Conservation (phyloP, 2,797 vertebrate genomes). For the Arrhamphus sclerolepis region DNA sequence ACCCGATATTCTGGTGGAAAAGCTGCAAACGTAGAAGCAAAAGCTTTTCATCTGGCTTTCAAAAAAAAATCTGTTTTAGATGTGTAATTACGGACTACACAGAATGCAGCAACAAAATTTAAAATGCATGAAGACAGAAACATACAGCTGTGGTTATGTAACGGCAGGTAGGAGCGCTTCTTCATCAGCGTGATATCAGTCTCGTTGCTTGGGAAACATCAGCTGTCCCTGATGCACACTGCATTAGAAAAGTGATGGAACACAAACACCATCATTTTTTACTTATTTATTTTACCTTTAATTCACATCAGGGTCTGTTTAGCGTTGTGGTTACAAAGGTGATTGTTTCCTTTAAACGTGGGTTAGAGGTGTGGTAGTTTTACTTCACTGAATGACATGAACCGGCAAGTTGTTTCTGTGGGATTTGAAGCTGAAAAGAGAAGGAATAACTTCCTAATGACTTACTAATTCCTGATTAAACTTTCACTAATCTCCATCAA, state of each 20-base stretch:
- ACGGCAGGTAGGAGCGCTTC: conserved; percentile 5
- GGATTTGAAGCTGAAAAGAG: conserved; percentile 11
- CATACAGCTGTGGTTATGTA: not conserved
- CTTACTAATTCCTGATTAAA: conserved; percentile 35
- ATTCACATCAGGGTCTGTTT: too few relatives aligned
- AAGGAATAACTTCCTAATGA: too few relatives aligned
- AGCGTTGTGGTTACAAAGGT: not conserved
- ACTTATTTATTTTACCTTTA: too few relatives aligned
- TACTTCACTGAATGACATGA: not conserved
- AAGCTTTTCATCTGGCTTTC: not conserved
- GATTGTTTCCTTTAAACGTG: not conserved
- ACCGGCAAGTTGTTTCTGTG: not conserved
- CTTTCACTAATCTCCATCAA: conserved; percentile 41
- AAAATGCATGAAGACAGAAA: not conserved
- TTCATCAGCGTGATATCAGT: not conserved
- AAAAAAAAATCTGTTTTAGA: too few relatives aligned
- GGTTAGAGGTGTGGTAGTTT: not conserved
- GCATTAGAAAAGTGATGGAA: too few relatives aligned
- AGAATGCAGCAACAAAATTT: not conserved
- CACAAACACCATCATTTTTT: too few relatives aligned
- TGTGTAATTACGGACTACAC: not conserved
- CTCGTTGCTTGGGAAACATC: too few relatives aligned
- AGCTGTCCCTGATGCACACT: conserved; percentile 7
- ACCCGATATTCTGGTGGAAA: conserved; percentile 8
- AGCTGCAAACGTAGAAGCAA: not conserved